A percentile compares a stretch with the other conserved stretches of the same genome.
phyloP scores from a whole-genome alignment of 1,140 invertebrate species.

The Melitaea cinxia region DNA sequence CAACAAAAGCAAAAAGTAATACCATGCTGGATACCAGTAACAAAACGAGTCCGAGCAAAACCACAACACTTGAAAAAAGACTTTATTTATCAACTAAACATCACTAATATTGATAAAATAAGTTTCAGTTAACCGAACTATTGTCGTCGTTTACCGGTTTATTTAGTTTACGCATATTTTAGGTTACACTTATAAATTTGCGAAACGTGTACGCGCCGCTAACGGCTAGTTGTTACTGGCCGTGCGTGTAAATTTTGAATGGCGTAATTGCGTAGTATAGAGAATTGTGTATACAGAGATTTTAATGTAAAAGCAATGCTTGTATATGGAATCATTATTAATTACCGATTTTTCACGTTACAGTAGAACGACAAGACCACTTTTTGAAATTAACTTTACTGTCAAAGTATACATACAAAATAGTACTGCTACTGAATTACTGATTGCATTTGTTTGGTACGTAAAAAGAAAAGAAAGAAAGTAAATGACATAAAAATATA shows the following conservation, averaged over 20 bases:
- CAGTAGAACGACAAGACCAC: too few species aligned
- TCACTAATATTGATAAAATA: not conserved
- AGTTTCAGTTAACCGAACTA: not conserved
- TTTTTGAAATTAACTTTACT: too few species aligned
- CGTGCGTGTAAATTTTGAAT: not conserved
- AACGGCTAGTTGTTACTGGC: slow-evolving; percentile 4
- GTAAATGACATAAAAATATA: too few species aligned
- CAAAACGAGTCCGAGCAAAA: not conserved
- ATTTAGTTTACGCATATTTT: slow-evolving; percentile 26
- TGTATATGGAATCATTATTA: too few species aligned
- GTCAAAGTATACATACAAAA: too few species aligned
- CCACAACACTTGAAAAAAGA: not conserved
- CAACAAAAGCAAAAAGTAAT: not conserved
- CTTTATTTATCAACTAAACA: not conserved
- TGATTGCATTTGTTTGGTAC: too few species aligned
- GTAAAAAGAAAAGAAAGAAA: too few species aligned
- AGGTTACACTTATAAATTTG: slow-evolving; percentile 17
- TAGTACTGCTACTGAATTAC: too few species aligned
- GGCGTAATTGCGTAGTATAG: not conserved
- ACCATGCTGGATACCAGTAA: not conserved
- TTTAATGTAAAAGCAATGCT: too few species aligned
- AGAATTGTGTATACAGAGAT: slow-evolving; percentile 2
- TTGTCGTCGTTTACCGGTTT: slow-evolving; percentile 21
- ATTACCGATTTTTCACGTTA: too few species aligned
- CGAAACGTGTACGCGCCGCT: not conserved